Evolutionary conservation across 2,113 vertebrate species (phyloP), one percentile per base, ranked within the genome.

Genomic region (Chloropsis cyanopogon): DNA sequence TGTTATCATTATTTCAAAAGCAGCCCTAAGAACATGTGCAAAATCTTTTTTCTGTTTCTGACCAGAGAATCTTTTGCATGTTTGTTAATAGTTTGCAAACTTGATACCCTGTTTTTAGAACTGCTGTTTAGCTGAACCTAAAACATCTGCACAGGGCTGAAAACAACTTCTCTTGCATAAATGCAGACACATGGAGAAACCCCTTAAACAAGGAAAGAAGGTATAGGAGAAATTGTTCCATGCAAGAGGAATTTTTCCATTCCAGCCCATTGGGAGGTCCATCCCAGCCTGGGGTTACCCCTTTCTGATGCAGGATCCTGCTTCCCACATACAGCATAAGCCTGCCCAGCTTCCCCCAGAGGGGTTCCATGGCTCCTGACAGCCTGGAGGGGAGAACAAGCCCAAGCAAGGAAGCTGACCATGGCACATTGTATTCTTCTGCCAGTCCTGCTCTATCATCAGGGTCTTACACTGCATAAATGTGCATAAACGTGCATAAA

Each of bases 331-430:
- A 6, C 16, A 35, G 35, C 44, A 11, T 29, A 33, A 18, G 15
- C 29, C 14, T 75, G 6, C 9, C 23, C 46, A 87, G 23, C 16
- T 12, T 2, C 0, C 12, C 10, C 6, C 24, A 15, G 4, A 2
- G 2, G 3, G 0, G 0, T 4, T 18, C 25, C 4, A 2, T 7
- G 44, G 13, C 14, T 66, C 39, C 61, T 66, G 28, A 15, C 25
- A 63, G 12, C 8, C 26, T 54, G 35, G 4, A 26, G 22, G 3
- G 33, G 46, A 19, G 47, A 76, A 18, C 12, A 75, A 46, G 8
- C 2, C 20, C 28, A 54, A 49, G 33, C 7, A 60, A 56, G 29
- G 26, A n/a, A 42, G 13, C 21, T 53, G 20, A 2, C 39, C 7
- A 22, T 19, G 31, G 31, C 6, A 49, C 20, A 28, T 2, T 0